Evolutionary conservation across 2,888 invertebrate species (phyloP).

Genomic region (Rhaphigaster nebulosa): DNA sequence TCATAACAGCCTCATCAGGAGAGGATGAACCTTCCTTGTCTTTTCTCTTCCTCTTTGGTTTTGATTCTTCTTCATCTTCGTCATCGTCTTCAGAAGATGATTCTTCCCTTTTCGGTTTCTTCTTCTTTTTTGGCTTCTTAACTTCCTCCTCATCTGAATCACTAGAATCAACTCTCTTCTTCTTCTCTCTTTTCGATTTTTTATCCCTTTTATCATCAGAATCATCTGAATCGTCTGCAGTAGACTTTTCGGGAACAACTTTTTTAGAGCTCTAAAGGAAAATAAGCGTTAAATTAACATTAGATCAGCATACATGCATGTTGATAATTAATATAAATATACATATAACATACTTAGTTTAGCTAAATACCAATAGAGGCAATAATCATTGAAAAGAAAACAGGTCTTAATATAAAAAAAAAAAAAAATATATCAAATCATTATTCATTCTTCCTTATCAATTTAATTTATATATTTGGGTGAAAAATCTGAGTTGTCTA

Average conservation of each 20-base stretch:
- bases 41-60: conserved; percentile 65
- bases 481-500: too few species aligned
- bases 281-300: background rate
- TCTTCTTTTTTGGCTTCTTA: conserved; percentile 63
- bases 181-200: conserved; percentile 63
- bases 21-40: conserved; percentile 66
- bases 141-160: conserved; percentile 71
- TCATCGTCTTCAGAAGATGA: conserved; percentile 72
- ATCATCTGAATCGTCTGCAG: conserved; percentile 71
- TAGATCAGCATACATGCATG: background rate
- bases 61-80: conserved; percentile 68
- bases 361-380: too few species aligned
- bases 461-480: too few species aligned
- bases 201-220: conserved; percentile 69
- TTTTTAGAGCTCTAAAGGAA: conserved; percentile 50
- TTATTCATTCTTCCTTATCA: too few species aligned
- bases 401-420: too few species aligned
- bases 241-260: conserved; percentile 56
- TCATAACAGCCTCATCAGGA: conserved; percentile 64
- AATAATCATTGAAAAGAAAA: too few species aligned
- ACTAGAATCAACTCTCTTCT: conserved; percentile 69
- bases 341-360: background rate
- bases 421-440: too few species aligned
- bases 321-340: background rate
- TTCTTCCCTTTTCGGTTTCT: conserved; percentile 67